Base-by-base conservation (phyloP, 2,888 invertebrate genomes). In the Tortricodes alternella region DNA sequence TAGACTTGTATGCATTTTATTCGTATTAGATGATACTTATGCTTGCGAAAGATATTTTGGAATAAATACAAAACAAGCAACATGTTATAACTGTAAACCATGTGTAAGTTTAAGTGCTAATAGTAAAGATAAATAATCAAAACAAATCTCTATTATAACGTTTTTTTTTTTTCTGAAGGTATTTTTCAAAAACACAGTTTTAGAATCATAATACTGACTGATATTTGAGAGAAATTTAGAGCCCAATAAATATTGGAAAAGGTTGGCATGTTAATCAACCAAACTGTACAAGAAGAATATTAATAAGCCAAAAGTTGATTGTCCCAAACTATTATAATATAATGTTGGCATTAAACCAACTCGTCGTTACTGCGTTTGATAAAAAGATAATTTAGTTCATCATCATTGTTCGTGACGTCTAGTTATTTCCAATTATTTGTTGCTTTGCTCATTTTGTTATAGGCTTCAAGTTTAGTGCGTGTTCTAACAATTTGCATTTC, bases 281-380 rank as follows among this genome's bases (percentile, higher is more conserved):
- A n/a, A n/a, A n/a, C n/a, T n/a, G n/a, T n/a, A n/a, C n/a, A n/a
- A n/a, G n/a, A n/a, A n/a, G n/a, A n/a, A n/a, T n/a, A n/a, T 8
- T 5, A 15, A 24, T 41, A 41, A 13, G 29, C 44, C 37, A 37
- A 50, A 43, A 34, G 71, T 68, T 72, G 44, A 43, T 53, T 65
- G 62, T 67, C 70, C 70, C 69, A 72, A 76, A 79, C 76, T 76
- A 48, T 71, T 70, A 68, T 75, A 68, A 76, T 77, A 77, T 73
- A 71, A 65, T 53, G 65, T 73, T 85, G 84, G 84, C 83, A 72
- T 46, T 16, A 39, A 51, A 78, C 76, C 83, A 84, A 80, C 55
- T 29, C 34, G 37, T 49, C 55, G 37, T 44, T 44, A 56, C 49
- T 43, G 35, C 56, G 44, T 56, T 38, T 44, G 44, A 44, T 44